phyloP scores from a whole-genome alignment of 2,888 invertebrate species.

The Amphimallon solstitiale region DNA sequence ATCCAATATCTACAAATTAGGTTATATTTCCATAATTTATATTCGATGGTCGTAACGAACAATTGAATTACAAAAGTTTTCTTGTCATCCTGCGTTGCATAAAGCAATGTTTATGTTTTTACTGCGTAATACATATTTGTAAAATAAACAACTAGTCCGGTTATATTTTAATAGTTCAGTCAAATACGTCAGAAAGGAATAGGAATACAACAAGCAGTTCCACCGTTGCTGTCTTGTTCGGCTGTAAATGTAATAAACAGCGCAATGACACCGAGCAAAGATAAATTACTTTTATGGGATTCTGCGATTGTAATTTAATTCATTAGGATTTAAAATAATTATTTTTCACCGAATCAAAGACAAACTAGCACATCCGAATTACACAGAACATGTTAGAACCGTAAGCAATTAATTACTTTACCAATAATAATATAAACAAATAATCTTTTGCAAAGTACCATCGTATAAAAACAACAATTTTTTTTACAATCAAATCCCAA shows the following conservation, averaged over 20 bases:
- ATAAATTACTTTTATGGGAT: not conserved
- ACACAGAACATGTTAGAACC: too few species aligned
- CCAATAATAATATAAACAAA: too few species aligned
- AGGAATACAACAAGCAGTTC: not conserved
- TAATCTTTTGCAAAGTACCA: too few species aligned
- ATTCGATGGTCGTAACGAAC: slow-evolving; percentile 42
- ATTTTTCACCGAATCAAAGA: not conserved
- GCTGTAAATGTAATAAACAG: slow-evolving; percentile 9
- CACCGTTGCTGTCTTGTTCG: slow-evolving; percentile 4
- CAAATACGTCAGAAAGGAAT: slow-evolving; percentile 16
- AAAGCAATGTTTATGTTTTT: not conserved
- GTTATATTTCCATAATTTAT: slow-evolving; percentile 46
- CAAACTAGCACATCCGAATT: not conserved
- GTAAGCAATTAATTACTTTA: too few species aligned
- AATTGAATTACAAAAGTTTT: slow-evolving; percentile 45
- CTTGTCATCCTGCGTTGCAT: slow-evolving; percentile 35
- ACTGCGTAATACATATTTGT: too few species aligned
- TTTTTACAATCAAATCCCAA: too few species aligned
- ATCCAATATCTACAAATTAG: slow-evolving; percentile 45
- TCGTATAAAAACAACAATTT: too few species aligned
- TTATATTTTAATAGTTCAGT: slow-evolving; percentile 11
- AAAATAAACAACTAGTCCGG: not conserved
- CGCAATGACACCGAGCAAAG: not conserved
- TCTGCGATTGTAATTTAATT: not conserved
- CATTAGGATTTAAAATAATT: slow-evolving; percentile 9